phyloP scores from a whole-genome alignment of 2,797 vertebrate genomes.

The Acipenser oxyrinchus region DNA sequence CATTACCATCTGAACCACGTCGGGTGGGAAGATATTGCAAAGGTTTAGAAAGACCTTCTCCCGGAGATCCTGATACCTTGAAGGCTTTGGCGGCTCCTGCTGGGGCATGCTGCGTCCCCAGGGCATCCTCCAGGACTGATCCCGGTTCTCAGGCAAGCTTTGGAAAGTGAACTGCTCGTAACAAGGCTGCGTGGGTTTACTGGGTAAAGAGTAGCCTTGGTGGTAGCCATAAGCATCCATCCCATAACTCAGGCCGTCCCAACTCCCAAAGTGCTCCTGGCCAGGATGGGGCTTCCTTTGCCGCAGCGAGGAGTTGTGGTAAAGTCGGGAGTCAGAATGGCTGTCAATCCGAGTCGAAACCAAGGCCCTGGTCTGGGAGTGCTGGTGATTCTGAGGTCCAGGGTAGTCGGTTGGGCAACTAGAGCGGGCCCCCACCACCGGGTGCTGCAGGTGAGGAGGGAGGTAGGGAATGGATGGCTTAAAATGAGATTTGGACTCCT shows the following conservation, averaged over 20 bases:
- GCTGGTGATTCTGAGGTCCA: slow-evolving; percentile 44
- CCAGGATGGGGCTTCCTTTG: slow-evolving; percentile 64
- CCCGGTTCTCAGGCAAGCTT: slow-evolving; percentile 75
- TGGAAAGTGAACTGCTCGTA: slow-evolving; percentile 80
- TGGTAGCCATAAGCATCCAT: slow-evolving; percentile 64
- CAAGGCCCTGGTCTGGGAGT: slow-evolving; percentile 62
- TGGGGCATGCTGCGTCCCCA: slow-evolving; percentile 47
- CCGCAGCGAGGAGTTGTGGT: slow-evolving; percentile 65
- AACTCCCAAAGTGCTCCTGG: slow-evolving; percentile 64
- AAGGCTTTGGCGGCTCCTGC: slow-evolving; percentile 56
- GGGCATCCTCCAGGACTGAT: slow-evolving; percentile 71
- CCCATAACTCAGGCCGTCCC: slow-evolving; percentile 65
- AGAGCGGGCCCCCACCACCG: slow-evolving; percentile 59
- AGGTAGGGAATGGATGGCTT: slow-evolving; percentile 74
- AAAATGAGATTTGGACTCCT: slow-evolving; percentile 70
- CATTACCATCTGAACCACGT: slow-evolving; percentile 88
- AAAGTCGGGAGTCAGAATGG: slow-evolving; percentile 77
- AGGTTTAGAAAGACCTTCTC: slow-evolving; percentile 85
- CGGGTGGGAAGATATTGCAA: slow-evolving; percentile 93
- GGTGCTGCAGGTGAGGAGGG: slow-evolving; percentile 75
- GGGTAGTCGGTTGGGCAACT: slow-evolving; percentile 82
- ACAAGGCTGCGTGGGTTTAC: slow-evolving; percentile 55
- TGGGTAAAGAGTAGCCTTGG: slow-evolving; percentile 62
- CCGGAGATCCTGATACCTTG: slow-evolving; percentile 64
- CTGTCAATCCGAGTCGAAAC: slow-evolving; percentile 75